phyloP scores from a whole-genome alignment of 2,113 vertebrate genomes.

The Otis tarda region DNA sequence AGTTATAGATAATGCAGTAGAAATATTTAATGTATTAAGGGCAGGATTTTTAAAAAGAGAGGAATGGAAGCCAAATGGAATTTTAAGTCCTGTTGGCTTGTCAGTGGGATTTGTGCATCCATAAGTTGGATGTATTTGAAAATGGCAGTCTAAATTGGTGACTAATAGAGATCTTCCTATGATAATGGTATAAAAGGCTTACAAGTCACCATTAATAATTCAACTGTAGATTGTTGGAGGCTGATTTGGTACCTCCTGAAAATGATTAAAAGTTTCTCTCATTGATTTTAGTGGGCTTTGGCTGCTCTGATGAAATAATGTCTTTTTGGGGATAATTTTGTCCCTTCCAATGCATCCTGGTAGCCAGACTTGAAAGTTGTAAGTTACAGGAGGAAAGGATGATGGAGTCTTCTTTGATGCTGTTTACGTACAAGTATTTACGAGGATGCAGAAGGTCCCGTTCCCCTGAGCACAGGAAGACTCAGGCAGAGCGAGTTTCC shows the following conservation, averaged over 20 bases:
- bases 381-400: background rate
- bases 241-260: background rate
- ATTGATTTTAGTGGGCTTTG: slow-evolving; percentile 2
- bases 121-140: background rate
- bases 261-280: background rate
- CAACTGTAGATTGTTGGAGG: background rate
- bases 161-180: slow-evolving; percentile 12
- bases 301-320: background rate
- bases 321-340: background rate
- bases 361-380: background rate
- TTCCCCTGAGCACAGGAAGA: background rate
- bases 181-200: slow-evolving; percentile 1
- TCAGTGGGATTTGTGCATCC: background rate
- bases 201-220: slow-evolving; percentile 56
- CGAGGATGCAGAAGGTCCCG: background rate
- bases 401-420: background rate
- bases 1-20: background rate
- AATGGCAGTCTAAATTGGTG: background rate
- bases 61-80: slow-evolving; percentile 28
- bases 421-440: background rate
- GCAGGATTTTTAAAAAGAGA: background rate
- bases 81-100: slow-evolving; percentile 13
- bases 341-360: background rate
- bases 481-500: background rate
- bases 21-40: background rate